phyloP scores from a whole-genome alignment of 2,888 invertebrate genomes.

The Tipula unca region DNA sequence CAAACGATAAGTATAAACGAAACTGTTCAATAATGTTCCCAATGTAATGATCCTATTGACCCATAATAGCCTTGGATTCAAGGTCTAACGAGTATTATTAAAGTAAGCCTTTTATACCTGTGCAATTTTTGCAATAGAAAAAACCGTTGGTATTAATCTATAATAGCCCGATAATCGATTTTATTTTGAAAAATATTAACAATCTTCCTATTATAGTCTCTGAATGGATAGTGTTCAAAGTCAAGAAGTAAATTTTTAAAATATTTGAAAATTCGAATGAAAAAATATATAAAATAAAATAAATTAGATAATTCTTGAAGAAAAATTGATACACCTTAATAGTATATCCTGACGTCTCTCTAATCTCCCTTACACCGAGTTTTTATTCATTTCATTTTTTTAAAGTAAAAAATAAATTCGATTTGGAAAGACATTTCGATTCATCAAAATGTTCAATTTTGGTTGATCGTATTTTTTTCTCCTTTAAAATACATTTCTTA shows the following conservation, averaged over 20 bases:
- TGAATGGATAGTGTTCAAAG: not conserved
- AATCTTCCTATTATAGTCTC: too few species aligned
- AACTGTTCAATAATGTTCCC: too few species aligned
- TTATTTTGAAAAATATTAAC: too few species aligned
- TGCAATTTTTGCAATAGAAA: too few species aligned
- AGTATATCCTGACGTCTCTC: not conserved
- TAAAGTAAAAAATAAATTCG: not conserved
- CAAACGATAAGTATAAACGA: too few species aligned
- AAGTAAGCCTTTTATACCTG: too few species aligned
- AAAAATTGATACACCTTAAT: not conserved
- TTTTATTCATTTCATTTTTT: not conserved
- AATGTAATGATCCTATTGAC: too few species aligned
- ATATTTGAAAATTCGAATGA: not conserved
- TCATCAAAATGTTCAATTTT: constrained; percentile 8
- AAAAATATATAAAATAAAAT: not conserved
- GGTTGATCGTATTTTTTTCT: not conserved
- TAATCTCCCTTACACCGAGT: not conserved
- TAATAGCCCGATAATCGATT: too few species aligned
- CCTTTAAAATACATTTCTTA: not conserved
- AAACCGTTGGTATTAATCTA: too few species aligned
- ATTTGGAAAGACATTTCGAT: not conserved
- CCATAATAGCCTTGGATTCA: too few species aligned
- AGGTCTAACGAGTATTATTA: too few species aligned
- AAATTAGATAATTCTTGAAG: not conserved
- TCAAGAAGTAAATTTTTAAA: not conserved